These are phyloP conservation scores for Zophobas morio DNA, from an alignment of 1,140 invertebrate species.

Conservation along the genomic window DNA sequence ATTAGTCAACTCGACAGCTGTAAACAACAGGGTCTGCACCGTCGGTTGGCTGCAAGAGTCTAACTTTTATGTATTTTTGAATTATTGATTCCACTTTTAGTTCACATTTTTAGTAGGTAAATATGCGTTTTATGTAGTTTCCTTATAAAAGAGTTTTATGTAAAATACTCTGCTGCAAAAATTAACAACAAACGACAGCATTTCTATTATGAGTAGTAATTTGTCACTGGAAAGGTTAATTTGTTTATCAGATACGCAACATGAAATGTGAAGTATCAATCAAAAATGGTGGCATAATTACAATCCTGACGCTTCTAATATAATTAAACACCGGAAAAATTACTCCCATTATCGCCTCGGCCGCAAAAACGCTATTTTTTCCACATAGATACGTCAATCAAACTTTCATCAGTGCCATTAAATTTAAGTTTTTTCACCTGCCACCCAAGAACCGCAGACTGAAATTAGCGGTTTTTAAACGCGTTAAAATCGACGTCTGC, in stretches of 20 bases:
- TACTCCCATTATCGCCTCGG: constrained; percentile 14
- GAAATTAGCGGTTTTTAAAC: constrained; percentile 24
- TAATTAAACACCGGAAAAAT: constrained; percentile 26
- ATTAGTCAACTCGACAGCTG: too few species aligned
- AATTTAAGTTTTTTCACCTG: constrained; percentile 26
- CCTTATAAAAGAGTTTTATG: too few species aligned
- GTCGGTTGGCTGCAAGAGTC: too few species aligned
- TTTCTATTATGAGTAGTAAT: too few species aligned
- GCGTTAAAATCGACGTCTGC: background rate
- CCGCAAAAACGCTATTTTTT: constrained; percentile 31
- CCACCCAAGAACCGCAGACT: constrained; percentile 24
- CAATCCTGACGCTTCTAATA: background rate
- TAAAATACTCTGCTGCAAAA: too few species aligned
- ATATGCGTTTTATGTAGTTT: too few species aligned
- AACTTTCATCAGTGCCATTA: constrained; percentile 40
- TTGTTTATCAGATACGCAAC: background rate
- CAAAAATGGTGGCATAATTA: background rate
- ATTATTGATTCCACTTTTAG: too few species aligned
- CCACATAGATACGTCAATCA: constrained; percentile 15
- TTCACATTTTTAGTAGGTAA: too few species aligned
- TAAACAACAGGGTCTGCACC: too few species aligned
- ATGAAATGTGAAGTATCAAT: background rate
- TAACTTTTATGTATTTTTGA: too few species aligned
- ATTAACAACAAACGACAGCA: too few species aligned
- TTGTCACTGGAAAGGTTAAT: background rate